Evolutionary conservation across 2,797 vertebrate species (phyloP).

Genomic region (Rhodeus uyekii): DNA sequence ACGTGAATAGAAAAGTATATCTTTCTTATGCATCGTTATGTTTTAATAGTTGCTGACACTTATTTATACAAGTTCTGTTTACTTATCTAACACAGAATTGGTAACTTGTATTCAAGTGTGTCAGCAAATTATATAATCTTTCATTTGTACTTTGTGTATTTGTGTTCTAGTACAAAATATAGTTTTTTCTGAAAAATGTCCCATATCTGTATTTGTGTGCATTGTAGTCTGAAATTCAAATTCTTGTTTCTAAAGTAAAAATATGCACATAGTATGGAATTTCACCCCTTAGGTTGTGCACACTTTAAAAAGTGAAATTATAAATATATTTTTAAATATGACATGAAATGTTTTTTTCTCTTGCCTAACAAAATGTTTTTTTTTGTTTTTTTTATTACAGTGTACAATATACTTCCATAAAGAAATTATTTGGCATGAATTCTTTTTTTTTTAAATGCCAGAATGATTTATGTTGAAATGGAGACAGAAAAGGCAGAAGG

Average conservation of each 20-base stretch:
- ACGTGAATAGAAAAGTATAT: not conserved
- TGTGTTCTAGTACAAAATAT: too few relatives aligned
- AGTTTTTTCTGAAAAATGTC: not conserved
- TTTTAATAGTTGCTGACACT: not conserved
- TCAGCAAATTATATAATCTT: not conserved
- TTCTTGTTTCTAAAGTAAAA: not conserved
- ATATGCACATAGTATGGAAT: not conserved
- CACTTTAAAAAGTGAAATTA: not conserved
- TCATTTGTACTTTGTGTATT: not conserved
- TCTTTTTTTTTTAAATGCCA: not conserved
- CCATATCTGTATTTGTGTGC: not conserved
- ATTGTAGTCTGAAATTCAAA: not conserved
- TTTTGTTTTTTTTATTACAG: not conserved
- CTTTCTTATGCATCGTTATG: not conserved
- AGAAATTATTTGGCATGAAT: not conserved
- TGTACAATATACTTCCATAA: not conserved
- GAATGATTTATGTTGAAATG: not conserved
- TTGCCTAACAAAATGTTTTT: not conserved
- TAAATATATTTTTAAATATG: not conserved
- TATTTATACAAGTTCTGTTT: not conserved
- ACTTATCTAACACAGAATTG: not conserved
- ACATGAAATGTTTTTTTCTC: not conserved
- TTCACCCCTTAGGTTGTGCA: not conserved
- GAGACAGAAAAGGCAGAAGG: constrained; percentile 21
- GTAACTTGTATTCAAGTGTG: too few relatives aligned